A percentile compares a stretch with the other conserved stretches of the same genome.
phyloP scores from a whole-genome alignment of 2,797 vertebrate species.

The Sus cebifrons region DNA sequence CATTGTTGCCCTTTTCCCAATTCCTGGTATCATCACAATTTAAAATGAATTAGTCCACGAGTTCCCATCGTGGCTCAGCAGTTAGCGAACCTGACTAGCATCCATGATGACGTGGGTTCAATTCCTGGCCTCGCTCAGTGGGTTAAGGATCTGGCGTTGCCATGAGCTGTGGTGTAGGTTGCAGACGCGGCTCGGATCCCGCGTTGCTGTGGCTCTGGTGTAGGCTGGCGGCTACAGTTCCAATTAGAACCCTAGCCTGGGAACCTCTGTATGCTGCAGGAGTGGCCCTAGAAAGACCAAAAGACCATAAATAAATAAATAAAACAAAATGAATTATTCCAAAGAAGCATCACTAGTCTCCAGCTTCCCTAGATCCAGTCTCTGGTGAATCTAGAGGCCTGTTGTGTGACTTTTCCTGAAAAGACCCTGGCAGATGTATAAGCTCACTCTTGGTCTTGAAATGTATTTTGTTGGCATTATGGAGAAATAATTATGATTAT shows the following conservation, averaged over 20 bases:
- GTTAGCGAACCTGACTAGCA: too few species aligned
- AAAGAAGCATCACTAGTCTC: conserved; percentile 42
- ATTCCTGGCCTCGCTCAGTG: too few species aligned
- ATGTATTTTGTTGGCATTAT: conserved; percentile 59
- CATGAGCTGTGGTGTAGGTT: too few species aligned
- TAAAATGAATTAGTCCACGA: conserved; percentile 59
- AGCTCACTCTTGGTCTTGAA: conserved; percentile 24
- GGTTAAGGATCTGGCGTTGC: too few species aligned
- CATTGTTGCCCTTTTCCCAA: conserved; percentile 30
- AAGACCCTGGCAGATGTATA: conserved; percentile 23
- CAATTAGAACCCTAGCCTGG: too few species aligned
- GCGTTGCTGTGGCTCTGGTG: too few species aligned
- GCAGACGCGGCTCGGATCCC: too few species aligned
- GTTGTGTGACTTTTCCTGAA: conserved; percentile 27
- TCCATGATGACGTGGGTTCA: too few species aligned
- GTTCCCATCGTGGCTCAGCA: neutral
- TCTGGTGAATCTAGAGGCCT: conserved; percentile 40
- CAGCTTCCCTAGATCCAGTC: conserved; percentile 1
- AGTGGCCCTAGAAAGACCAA: too few species aligned
- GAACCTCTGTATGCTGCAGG: too few species aligned
- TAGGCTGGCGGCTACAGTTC: too few species aligned
- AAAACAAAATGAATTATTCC: conserved; percentile 54
- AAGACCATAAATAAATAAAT: too few species aligned
- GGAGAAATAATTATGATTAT: neutral
- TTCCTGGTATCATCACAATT: conserved; percentile 31